Percentiles rank a stretch among this genome's conserved stretches.
phyloP scores from a whole-genome alignment of 2,888 invertebrate genomes.

The Ochlodes sylvanus region DNA sequence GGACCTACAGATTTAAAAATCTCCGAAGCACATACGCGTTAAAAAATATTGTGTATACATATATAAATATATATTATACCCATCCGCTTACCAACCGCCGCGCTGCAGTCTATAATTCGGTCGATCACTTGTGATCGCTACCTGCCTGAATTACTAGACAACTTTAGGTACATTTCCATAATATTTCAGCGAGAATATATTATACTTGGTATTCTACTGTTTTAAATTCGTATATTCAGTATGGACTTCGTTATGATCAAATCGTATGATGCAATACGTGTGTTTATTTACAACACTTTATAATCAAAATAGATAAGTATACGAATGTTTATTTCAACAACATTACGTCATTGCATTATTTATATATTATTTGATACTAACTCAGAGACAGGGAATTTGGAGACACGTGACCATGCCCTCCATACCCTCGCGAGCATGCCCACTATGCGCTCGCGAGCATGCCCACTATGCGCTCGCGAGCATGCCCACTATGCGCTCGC shows the following conservation, averaged over 20 bases:
- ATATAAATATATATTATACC: no score
- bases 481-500: no score
- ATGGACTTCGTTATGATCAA: neutral
- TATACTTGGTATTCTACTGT: neutral
- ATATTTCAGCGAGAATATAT: neutral
- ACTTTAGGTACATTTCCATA: neutral
- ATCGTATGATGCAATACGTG: constrained; percentile 4
- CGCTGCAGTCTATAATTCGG: no score
- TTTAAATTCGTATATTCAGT: constrained; percentile 6
- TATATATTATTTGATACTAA: neutral
- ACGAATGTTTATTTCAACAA: neutral
- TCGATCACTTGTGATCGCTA: no score
- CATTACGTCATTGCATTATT: neutral
- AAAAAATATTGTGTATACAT: no score
- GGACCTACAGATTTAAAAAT: no score
- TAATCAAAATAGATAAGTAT: constrained; percentile 9
- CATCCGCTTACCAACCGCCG: no score
- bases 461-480: no score
- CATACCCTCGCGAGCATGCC: no score
- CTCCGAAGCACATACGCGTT: no score
- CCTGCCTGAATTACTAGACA: no score
- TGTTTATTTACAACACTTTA: constrained; percentile 3
- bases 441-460: no score
- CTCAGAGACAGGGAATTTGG: neutral
- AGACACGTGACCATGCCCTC: neutral